Percentiles rank a stretch among this genome's conserved stretches.
These are phyloP conservation scores for Euproctis similis DNA, from an alignment of 2,888 invertebrate genomes.

Conservation along the genomic window DNA sequence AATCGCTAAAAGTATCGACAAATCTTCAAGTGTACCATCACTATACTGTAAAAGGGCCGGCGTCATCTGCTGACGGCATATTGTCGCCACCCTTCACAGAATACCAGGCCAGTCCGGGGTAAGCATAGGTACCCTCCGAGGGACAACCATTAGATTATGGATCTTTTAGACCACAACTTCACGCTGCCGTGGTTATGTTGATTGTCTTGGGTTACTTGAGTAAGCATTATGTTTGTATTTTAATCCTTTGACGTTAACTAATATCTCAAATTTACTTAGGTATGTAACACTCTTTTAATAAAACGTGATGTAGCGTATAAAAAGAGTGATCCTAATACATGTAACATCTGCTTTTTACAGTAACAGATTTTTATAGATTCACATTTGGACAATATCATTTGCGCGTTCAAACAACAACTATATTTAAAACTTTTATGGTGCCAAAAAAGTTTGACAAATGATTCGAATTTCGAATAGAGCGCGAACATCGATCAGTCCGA, in stretches of 20 bases:
- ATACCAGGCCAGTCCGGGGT: slow-evolving; percentile 11
- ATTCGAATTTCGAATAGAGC: slow-evolving; percentile 45
- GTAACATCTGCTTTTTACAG: slow-evolving; percentile 15
- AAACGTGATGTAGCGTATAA: no score
- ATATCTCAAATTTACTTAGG: no score
- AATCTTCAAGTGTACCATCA: slow-evolving; percentile 7
- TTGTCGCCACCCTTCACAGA: slow-evolving; percentile 45
- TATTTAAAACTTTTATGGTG: no score
- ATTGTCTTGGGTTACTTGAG: slow-evolving; percentile 5
- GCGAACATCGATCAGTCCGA: slow-evolving; percentile 58
- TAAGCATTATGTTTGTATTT: slow-evolving; percentile 1
- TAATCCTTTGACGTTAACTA: no score
- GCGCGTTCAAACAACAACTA: slow-evolving; percentile 19
- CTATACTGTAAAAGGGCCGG: slow-evolving; percentile 33
- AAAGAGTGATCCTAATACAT: no score
- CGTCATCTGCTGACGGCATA: slow-evolving; percentile 62
- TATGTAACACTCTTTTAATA: no score
- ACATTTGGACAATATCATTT: slow-evolving; percentile 27
- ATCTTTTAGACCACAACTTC: slow-evolving; percentile 16
- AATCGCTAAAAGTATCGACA: slow-evolving; percentile 10
- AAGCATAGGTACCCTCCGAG: slow-evolving; percentile 6
- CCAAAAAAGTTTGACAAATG: slow-evolving; percentile 67
- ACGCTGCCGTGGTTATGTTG: slow-evolving; percentile 7
- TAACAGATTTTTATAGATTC: slow-evolving; percentile 29
- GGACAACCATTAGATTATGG: slow-evolving; percentile 19